Percentiles rank a stretch among this genome's conserved stretches.
Evolutionary conservation across 2,113 vertebrate species (phyloP).

Genomic region (Picathartes gymnocephalus): DNA sequence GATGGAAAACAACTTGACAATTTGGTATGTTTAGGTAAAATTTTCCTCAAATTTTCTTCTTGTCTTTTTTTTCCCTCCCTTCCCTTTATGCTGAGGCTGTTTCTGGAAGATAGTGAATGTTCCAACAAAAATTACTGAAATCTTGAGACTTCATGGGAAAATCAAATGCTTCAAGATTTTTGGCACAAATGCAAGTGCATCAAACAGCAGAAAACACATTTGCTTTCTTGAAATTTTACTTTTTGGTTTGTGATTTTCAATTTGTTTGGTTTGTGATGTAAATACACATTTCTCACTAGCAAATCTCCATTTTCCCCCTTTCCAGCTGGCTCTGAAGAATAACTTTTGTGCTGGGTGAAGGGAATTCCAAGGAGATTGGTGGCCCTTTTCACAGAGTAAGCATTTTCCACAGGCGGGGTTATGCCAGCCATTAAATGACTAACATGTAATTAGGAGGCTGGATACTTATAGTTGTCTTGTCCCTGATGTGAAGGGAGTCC

Average conservation of each 20-base stretch:
- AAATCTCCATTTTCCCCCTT: neutral
- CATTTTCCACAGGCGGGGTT: constrained; percentile 65
- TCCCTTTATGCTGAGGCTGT: neutral
- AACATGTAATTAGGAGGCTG: constrained; percentile 60
- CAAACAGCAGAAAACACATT: neutral
- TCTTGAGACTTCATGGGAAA: neutral
- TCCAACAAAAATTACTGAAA: neutral
- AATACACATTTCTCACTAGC: neutral
- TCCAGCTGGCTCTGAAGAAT: neutral
- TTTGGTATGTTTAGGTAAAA: neutral
- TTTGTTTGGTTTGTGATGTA: neutral
- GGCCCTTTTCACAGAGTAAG: constrained; percentile 50
- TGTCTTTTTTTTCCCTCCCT: neutral
- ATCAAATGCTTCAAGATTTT: neutral
- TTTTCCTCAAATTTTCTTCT: neutral
- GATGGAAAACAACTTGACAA: neutral
- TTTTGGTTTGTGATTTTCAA: neutral
- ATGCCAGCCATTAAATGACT: constrained; percentile 52
- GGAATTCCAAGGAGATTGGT: constrained; percentile 38
- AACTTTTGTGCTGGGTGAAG: constrained; percentile 6
- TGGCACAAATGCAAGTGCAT: neutral
- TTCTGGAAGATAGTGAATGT: neutral
- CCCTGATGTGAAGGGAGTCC: constrained; percentile 42
- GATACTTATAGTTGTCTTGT: constrained; percentile 61
- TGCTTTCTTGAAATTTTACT: neutral